Base-by-base conservation (phyloP, 1,140 invertebrate genomes). In the Penaeus japonicus region DNA sequence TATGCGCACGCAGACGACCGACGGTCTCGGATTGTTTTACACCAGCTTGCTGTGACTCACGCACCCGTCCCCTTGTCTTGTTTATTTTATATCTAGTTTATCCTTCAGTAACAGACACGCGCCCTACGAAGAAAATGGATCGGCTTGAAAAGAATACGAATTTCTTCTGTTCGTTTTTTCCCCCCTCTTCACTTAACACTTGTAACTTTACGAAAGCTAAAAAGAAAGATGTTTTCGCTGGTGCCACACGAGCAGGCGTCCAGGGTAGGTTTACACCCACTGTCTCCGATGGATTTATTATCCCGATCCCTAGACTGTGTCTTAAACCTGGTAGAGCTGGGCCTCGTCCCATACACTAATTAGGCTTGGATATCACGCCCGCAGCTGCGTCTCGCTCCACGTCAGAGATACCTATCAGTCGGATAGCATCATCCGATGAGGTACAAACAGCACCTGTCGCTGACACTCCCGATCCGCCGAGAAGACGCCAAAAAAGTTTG, bases 211-310 rank as follows among this genome's bases (percentile, higher is more conserved):
- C 47, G 47, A 47, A 47, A 15, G 47, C 47, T 7, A 47, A 47
- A 39, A 47, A 47, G 47, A 47, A 47, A 47, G 47, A 47, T 22
- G 18, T 39, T 84, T 35, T 30, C 39, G 20, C 47, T 39, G 65
- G 70, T 75, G 27, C 18, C 81, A 65, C 55, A 82, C 81, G 81
- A 83, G 55, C 27, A 54, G 32, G 57, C 80, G 80, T 83, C 32
- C 32, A n/a, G 59, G 57, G 12, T 83, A 20, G 57, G 27, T 32
- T 83, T 83, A 83, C 81, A 83, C 59, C 12, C 57, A 22, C 57
- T 27, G 30, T 83, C 57, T n/a, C 27, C n/a, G 55, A 65, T 39
- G 81, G 59, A 83, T 83, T 83, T 83, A 83, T 83, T 65, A 10
- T 59, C 18, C 39, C 30, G 54, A 65, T 83, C 55, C 57, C 81